A percentile compares a stretch with the other conserved stretches of the same genome.
These are phyloP conservation scores for Numenius arquata DNA, from an alignment of 2,113 vertebrate genomes.

Conservation along the genomic window DNA sequence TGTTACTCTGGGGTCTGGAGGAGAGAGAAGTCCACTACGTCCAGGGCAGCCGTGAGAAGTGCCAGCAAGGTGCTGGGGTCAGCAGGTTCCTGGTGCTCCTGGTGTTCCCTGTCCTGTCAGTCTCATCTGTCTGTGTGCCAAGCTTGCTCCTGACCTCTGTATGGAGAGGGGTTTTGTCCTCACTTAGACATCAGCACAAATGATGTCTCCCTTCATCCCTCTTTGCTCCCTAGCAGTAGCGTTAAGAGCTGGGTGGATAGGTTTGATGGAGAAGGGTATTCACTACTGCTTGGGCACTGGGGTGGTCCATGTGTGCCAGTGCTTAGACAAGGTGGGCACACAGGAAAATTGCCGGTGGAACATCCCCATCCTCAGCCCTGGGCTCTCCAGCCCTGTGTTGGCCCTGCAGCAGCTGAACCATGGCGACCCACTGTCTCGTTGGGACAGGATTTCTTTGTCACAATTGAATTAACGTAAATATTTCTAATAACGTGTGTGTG, in stretches of 20 bases:
- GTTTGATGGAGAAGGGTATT: background rate
- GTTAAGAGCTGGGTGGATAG: accelerated
- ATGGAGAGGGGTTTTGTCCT: accelerated
- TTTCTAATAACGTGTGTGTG: background rate
- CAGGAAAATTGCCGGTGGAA: background rate
- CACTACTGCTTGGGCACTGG: background rate
- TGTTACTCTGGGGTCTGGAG: background rate
- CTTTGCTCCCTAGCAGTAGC: background rate
- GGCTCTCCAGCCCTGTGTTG: background rate
- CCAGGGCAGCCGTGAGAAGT: background rate
- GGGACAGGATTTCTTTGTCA: background rate
- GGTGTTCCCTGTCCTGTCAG: background rate
- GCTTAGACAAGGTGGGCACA: background rate
- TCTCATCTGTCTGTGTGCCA: background rate
- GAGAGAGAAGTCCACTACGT: accelerated
- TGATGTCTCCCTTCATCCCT: background rate
- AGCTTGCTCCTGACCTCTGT: background rate
- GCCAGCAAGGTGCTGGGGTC: background rate
- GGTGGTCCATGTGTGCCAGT: background rate
- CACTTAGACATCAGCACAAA: too few relatives aligned
- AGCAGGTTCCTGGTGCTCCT: background rate
- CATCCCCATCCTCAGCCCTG: background rate
- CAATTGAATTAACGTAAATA: background rate
- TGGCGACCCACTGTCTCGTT: accelerated
- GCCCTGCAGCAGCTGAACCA: background rate